Evolutionary conservation across 2,888 invertebrate genomes (phyloP), one percentile per base, ranked within the genome.

Genomic region (Meiosimyza platycephala): DNA sequence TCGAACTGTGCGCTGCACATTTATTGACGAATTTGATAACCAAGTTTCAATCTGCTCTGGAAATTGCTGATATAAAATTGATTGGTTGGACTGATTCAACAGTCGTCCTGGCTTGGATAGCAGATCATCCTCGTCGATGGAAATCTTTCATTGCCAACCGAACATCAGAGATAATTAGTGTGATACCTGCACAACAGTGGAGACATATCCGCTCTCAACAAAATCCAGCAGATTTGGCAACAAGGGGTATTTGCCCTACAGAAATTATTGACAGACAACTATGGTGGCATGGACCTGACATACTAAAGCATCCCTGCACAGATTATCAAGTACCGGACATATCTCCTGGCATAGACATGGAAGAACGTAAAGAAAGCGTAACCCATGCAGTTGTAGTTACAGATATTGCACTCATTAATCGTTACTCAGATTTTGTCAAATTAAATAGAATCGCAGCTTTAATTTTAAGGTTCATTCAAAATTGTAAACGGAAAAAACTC

Each of bases 191-290:
- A 40, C 12, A 16, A 22, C 60, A 73, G 5, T 76, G 71, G 74
- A 57, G 59, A 2, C 74, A 76, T 22, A 63, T 76, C 9, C 1
- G n/a, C 12, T 72, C 71, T 4, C 63, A 73, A 12, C 50, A 65
- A 15, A 74, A 73, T 22, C 74, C 74, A 22, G 76, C 74, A 18
- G 77, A 75, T 18, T 59, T 76, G 40, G 74, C 74, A 1, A 76
- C 75, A 2, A 73, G 75, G 52, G 76, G 76, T 6, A 62, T 77
- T 2, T 60, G 59, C 1, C 62, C 72, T 6, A 12, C 51, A n/a
- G 64, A 72, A 48, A 33, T 62, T 48, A 67, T 66, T 40, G 33
- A 70, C 40, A 57, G 40, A 11, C 33, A 67, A 12, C 7, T 67
- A 4, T 67, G 67, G 57, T 47, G 57, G 67, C 55, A 57, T 4